A percentile compares a stretch with the other conserved stretches of the same genome.
phyloP scores from a whole-genome alignment of 1,140 invertebrate genomes.

The Aleiodes sp. region DNA sequence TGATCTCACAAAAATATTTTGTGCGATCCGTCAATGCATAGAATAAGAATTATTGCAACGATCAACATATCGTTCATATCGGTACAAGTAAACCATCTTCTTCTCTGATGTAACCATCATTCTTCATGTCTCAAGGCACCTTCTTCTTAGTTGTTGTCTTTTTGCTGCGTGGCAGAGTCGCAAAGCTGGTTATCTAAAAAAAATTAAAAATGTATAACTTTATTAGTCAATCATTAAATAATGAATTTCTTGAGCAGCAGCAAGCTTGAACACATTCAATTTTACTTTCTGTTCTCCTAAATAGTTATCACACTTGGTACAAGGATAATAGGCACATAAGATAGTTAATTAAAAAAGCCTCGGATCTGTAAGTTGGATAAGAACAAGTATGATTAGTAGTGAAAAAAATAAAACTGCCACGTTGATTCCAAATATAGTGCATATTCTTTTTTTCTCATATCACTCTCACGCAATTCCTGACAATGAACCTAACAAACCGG shows the following conservation, averaged over 20 bases:
- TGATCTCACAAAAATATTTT: slow-evolving; percentile 1
- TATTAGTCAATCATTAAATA: slow-evolving; percentile 40
- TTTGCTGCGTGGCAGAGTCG: slow-evolving; percentile 69
- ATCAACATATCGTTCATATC: slow-evolving; percentile 8
- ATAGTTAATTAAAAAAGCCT: not conserved
- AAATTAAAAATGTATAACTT: slow-evolving; percentile 27
- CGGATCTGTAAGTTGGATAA: not conserved
- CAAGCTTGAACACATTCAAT: not conserved
- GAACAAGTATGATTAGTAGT: not conserved
- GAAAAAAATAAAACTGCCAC: not conserved
- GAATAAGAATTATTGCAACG: not conserved
- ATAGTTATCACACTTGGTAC: not conserved
- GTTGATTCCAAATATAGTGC: not conserved
- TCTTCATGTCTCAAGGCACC: slow-evolving; percentile 56
- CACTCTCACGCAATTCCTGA: slow-evolving; percentile 26
- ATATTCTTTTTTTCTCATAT: slow-evolving; percentile 25
- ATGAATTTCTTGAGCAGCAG: slow-evolving; percentile 8
- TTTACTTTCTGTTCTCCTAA: not conserved
- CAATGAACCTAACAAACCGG: slow-evolving; percentile 4
- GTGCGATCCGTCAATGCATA: not conserved
- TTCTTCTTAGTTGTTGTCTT: slow-evolving; percentile 64
- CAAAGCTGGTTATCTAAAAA: slow-evolving; percentile 69
- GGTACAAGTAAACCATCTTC: slow-evolving; percentile 41
- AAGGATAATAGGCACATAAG: not conserved
- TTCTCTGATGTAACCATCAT: slow-evolving; percentile 54